Percentiles rank a stretch among this genome's conserved stretches.
Conservation (phyloP, 2,797 vertebrate genomes). For the Prionace glauca region DNA sequence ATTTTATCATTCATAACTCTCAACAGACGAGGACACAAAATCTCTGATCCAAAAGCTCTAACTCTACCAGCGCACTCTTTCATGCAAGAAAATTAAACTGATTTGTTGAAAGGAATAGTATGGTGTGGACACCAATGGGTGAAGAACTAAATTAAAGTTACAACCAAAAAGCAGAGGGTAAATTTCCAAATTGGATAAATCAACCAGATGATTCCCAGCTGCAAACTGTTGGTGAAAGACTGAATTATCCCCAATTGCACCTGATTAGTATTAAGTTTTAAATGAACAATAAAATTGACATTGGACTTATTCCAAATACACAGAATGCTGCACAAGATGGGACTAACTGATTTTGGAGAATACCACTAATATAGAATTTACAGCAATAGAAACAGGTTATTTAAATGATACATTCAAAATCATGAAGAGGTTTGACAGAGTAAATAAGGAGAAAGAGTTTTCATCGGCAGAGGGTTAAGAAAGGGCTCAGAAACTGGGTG, state of each 20-base stretch:
- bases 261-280: background rate
- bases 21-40: background rate
- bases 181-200: background rate
- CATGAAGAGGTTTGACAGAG: background rate
- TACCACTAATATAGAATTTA: background rate
- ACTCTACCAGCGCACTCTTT: background rate
- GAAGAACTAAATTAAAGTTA: slow-evolving; percentile 9
- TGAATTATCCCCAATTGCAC: background rate
- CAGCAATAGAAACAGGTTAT: background rate
- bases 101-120: background rate
- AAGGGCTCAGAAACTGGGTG: no score
- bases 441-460: background rate
- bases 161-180: background rate
- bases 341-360: background rate
- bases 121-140: background rate
- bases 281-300: background rate
- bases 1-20: background rate
- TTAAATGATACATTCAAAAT: background rate
- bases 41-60: background rate
- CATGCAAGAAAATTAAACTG: background rate
- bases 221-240: background rate
- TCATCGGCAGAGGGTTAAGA: background rate
- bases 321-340: background rate
- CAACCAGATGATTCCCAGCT: background rate
- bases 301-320: background rate